Base-by-base conservation (phyloP, 1,140 invertebrate species). In the Bombus balteatus region DNA sequence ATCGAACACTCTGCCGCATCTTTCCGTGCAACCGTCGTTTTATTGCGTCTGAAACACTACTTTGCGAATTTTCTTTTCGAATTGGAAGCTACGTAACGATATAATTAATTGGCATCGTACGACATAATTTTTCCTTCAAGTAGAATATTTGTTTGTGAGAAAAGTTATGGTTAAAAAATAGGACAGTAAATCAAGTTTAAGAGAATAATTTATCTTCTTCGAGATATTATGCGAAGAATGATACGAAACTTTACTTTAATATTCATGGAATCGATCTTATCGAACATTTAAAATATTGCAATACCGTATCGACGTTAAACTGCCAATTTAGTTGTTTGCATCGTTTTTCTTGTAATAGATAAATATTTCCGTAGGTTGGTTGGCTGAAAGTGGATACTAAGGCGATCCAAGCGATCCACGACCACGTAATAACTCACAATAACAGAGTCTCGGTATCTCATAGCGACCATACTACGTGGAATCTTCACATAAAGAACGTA, bases 351-450 rank as follows among this genome's bases (percentile, higher is more conserved):
- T 43, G 4, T 12, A 22, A 5, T 47, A 10, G 47, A 79, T 68
- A 89, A 87, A 80, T 62, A 75, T 88, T 86, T n/a, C 83, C 82
- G 91, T 94, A 98, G 98, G 97, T 98, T 68, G 98, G 97, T 66
- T 98, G 98, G 98, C 97, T 98, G 71, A 98, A 98, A 95, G 97
- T 97, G 34, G 97, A 98, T 93, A 97, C 97, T 43, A 98, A 98
- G 94, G 97, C 97, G 34, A 97, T 98, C 80, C 97, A 98, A 94
- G 98, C 98, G 25, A 98, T 98, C 93, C 98, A 98, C 94, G 97
- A 98, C 89, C 97, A 98, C 93, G 98, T 98, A 80, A 98, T 98
- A 94, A 98, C 98, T 18, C 98, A 98, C 94, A 98, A 98, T 96
- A 97, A 97, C 80, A 96, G 97, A 71, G 96, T 98, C 28, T 96